These are phyloP conservation scores for silkworm (Bombyx mori) DNA, from an alignment of 1,140 invertebrate species.

Conservation along the genomic window DNA sequence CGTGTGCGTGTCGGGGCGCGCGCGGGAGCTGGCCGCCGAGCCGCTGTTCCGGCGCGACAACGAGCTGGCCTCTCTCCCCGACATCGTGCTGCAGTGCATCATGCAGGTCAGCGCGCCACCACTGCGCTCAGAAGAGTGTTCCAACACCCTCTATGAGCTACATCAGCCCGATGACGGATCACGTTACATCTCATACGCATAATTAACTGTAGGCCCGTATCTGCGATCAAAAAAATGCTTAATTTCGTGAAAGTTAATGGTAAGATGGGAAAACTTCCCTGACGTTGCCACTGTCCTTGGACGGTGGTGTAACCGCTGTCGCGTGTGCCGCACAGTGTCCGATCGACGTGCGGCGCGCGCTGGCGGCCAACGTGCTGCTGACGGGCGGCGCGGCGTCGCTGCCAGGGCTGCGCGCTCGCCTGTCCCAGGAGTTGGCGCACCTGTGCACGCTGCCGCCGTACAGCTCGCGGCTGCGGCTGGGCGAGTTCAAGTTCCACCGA, in stretches of 20 bases:
- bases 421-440: slow-evolving; percentile 37
- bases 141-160: background rate
- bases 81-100: slow-evolving; percentile 46
- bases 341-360: slow-evolving; percentile 38
- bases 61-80: slow-evolving; percentile 44
- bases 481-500: slow-evolving; percentile 37
- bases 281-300: background rate
- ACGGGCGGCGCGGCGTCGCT: slow-evolving; percentile 38
- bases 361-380: slow-evolving; percentile 45
- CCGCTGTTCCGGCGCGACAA: slow-evolving; percentile 42
- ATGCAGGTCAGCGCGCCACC: slow-evolving; percentile 22
- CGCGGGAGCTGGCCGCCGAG: slow-evolving; percentile 39
- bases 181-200: background rate
- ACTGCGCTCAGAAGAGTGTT: background rate
- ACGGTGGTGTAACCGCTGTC: background rate
- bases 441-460: slow-evolving; percentile 37
- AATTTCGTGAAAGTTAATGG: background rate
- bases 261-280: background rate
- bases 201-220: background rate
- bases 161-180: background rate
- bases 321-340: slow-evolving; percentile 23
- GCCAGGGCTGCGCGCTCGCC: slow-evolving; percentile 39
- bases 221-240: background rate
- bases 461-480: slow-evolving; percentile 20
- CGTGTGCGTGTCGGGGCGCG: slow-evolving; percentile 25